Percentiles rank a stretch among this genome's conserved stretches.
Conservation (phyloP, 1,140 invertebrate genomes). For the Drosophila serrata region DNA sequence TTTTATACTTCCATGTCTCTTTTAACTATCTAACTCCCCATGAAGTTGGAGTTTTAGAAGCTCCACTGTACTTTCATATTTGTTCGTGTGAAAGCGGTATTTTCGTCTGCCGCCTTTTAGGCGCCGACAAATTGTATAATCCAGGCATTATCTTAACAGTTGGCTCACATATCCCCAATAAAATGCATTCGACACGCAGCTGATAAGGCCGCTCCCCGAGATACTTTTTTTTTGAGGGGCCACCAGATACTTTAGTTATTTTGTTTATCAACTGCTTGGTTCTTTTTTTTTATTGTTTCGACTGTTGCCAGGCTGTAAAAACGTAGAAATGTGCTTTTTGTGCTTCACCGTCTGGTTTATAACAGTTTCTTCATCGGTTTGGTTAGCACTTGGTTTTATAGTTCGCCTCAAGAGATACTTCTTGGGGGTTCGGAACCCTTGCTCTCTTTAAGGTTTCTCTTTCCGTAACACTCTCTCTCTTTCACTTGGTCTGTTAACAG, state of each 20-base stretch:
- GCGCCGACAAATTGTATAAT: constrained; percentile 62
- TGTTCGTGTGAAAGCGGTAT: constrained; percentile 26
- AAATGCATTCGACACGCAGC: constrained; percentile 44
- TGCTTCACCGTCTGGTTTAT: constrained; percentile 41
- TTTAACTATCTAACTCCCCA: not conserved
- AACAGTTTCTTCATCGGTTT: constrained; percentile 48
- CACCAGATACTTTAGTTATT: constrained; percentile 46
- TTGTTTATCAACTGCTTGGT: constrained; percentile 45
- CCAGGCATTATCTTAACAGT: constrained; percentile 47
- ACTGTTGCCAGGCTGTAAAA: constrained; percentile 54
- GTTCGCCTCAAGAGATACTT: constrained; percentile 28
- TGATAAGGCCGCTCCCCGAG: constrained; percentile 44
- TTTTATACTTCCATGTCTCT: not conserved
- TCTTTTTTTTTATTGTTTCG: constrained; percentile 12
- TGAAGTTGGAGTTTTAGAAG: not conserved
- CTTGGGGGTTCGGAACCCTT: constrained; percentile 17
- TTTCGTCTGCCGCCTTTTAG: constrained; percentile 77
- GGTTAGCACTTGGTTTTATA: constrained; percentile 38
- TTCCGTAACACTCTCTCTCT: not conserved
- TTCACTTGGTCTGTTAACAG: constrained; percentile 3
- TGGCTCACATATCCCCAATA: constrained; percentile 36
- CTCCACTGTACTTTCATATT: constrained; percentile 15
- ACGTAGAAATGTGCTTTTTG: constrained; percentile 46
- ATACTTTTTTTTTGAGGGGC: constrained; percentile 15
- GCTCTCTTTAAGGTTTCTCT: constrained; percentile 6